Conservation (phyloP, 2,888 invertebrate genomes). For the Terebella lapidaria region DNA sequence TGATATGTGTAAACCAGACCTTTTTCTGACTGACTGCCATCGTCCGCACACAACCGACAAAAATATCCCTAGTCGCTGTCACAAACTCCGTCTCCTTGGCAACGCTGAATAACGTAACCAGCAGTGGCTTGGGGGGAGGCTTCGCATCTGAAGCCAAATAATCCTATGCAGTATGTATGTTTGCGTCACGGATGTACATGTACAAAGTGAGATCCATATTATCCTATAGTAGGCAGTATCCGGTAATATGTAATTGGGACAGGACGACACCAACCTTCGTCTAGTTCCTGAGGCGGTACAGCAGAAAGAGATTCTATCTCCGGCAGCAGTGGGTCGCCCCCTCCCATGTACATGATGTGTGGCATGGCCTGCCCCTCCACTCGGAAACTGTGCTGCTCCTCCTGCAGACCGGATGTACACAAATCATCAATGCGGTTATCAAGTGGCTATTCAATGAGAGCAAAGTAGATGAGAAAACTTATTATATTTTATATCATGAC, state of each 20-base stretch:
- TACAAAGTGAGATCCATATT: no score
- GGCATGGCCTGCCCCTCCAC: constrained; percentile 40
- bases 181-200: no score
- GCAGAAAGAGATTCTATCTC: constrained; percentile 41
- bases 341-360: constrained; percentile 45
- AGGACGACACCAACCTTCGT: constrained; percentile 32
- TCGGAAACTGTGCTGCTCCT: constrained; percentile 45
- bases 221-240: no score
- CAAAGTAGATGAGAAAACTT: no score
- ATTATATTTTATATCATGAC: no score
- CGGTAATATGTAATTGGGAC: no score
- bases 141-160: constrained; percentile 4
- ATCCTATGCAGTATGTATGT: no score
- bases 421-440: neutral
- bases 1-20: constrained; percentile 26
- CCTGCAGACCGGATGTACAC: constrained; percentile 31
- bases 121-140: constrained; percentile 26
- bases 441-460: neutral
- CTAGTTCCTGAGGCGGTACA: constrained; percentile 24
- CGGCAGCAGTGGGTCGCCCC: constrained; percentile 38
- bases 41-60: constrained; percentile 47
- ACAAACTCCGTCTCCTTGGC: constrained; percentile 39
- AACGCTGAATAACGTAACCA: constrained; percentile 40
- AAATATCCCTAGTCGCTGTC: constrained; percentile 36
- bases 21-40: constrained; percentile 52